Evolutionary conservation across 1,140 invertebrate species (phyloP).

Genomic region (Papilio glaucus): DNA sequence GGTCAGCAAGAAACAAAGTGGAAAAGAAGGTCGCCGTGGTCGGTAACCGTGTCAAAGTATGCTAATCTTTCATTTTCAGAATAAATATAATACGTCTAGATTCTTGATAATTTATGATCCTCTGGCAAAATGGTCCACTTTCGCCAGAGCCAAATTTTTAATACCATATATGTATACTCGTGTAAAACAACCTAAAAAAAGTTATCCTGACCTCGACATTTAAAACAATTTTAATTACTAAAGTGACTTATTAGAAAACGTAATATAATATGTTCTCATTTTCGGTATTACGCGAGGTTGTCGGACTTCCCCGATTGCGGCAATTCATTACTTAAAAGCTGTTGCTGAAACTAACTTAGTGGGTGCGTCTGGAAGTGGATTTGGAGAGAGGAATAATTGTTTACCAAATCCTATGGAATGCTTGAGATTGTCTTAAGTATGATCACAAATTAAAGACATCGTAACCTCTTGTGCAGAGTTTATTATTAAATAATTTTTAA

Average conservation of each 20-base stretch:
- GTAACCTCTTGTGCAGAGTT: conserved; percentile 5
- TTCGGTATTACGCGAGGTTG: no score
- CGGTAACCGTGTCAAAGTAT: background rate
- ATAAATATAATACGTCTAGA: background rate
- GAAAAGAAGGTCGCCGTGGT: conserved; percentile 11
- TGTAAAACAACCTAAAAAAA: no score
- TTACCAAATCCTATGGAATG: background rate
- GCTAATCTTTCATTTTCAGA: background rate
- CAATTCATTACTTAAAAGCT: no score
- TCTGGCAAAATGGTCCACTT: background rate
- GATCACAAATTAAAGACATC: background rate
- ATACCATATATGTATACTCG: no score
- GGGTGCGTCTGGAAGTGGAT: no score
- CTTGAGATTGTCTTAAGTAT: background rate
- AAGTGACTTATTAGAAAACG: no score
- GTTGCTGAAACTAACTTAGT: no score
- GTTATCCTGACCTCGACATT: no score
- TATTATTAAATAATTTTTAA: conserved; percentile 8
- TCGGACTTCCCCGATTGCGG: no score
- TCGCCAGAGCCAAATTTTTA: background rate
- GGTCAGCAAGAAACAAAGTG: conserved; percentile 15
- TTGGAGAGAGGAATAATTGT: no score
- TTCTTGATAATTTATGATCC: background rate
- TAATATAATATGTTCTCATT: no score
- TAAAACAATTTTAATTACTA: no score